These are phyloP conservation scores for Vandiemenella viatica DNA, from an alignment of 2,888 invertebrate genomes.

Conservation along the genomic window DNA sequence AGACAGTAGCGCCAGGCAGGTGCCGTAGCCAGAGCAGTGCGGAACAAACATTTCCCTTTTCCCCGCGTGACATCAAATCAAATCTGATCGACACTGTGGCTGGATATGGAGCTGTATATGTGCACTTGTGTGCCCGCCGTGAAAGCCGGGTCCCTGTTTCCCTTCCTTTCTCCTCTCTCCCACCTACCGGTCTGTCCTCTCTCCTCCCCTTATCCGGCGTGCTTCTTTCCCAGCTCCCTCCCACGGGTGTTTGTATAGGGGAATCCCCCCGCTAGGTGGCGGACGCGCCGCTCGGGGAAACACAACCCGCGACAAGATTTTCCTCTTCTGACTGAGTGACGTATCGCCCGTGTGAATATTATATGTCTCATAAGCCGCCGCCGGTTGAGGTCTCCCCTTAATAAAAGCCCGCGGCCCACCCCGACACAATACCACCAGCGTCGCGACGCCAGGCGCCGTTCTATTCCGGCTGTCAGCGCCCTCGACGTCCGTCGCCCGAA, in stretches of 20 bases:
- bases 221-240: too few relatives aligned
- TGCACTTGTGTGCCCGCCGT: background rate
- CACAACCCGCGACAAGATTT: slow-evolving; percentile 11
- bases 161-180: background rate
- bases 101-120: background rate
- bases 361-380: too few relatives aligned
- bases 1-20: too few relatives aligned
- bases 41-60: background rate
- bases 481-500: too few relatives aligned
- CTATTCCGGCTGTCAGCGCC: too few relatives aligned
- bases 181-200: too few relatives aligned
- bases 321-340: slow-evolving; percentile 15
- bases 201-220: too few relatives aligned
- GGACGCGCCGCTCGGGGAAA: slow-evolving; percentile 4
- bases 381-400: too few relatives aligned
- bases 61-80: background rate
- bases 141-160: background rate
- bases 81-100: background rate
- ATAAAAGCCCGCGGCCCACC: too few relatives aligned
- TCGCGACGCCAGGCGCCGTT: too few relatives aligned
- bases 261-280: slow-evolving; percentile 1
- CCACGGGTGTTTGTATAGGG: background rate
- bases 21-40: too few relatives aligned
- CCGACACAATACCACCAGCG: too few relatives aligned
- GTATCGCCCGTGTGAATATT: slow-evolving; percentile 1